Percentiles rank a stretch among this genome's conserved stretches.
Conservation (phyloP, 2,888 invertebrate species). For the Coelopa pilipes region DNA sequence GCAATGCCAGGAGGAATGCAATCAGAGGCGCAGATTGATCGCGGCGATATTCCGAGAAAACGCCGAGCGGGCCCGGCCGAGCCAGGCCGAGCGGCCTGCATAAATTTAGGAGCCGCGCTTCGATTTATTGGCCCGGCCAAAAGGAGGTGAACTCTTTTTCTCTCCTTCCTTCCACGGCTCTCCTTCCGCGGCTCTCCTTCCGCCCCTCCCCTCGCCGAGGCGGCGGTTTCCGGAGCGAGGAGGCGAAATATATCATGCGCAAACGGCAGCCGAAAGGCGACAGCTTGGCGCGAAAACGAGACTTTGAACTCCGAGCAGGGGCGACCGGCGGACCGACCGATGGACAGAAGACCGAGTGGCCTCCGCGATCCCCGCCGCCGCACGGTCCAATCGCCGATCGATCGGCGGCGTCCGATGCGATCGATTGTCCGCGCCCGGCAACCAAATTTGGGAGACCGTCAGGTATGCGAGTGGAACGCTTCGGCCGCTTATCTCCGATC, state of each 20-base stretch:
- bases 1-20: conserved; percentile 57
- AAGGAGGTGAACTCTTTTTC: conserved; percentile 29
- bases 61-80: conserved; percentile 44
- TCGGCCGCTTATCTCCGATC: conserved; percentile 26
- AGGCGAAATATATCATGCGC: conserved; percentile 21
- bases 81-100: no score
- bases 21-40: conserved; percentile 63
- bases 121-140: conserved; percentile 24
- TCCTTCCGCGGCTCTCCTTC: no score
- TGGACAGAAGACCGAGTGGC: not conserved
- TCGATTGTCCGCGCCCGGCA: conserved; percentile 47
- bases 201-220: no score
- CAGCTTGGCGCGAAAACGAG: conserved; percentile 37
- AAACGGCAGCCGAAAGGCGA: conserved; percentile 38
- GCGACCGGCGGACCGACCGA: conserved; percentile 2
- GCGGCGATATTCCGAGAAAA: conserved; percentile 63
- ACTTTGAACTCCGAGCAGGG: conserved; percentile 33
- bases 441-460: conserved; percentile 49
- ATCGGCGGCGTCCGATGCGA: conserved; percentile 32
- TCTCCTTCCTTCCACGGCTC: not conserved
- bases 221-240: no score
- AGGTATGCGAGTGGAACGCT: conserved; percentile 36
- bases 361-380: not conserved
- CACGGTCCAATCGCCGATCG: conserved; percentile 22
- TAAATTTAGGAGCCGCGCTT: conserved; percentile 45